Conservation (phyloP, 2,113 vertebrate species). For the Regulus satrapa region DNA sequence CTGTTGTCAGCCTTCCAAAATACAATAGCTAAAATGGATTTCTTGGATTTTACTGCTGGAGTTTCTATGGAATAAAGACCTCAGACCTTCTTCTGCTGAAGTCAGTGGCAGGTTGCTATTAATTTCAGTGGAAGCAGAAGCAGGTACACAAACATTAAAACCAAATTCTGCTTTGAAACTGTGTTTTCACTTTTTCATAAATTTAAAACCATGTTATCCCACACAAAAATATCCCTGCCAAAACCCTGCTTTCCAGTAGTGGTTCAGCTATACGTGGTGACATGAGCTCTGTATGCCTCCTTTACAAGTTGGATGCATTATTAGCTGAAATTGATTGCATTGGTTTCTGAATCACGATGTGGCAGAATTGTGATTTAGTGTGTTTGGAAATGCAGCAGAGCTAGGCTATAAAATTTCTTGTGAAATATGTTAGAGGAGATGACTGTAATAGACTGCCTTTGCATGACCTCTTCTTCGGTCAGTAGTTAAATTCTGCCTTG, state of each 20-base stretch:
- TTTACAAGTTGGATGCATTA: not conserved
- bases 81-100: not conserved
- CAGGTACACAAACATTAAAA: not conserved
- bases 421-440: not conserved
- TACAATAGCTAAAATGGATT: conserved; percentile 17
- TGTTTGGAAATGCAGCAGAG: not conserved
- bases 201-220: not conserved
- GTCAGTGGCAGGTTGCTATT: not conserved
- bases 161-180: not conserved
- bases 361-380: not conserved
- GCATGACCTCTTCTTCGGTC: not conserved
- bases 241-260: not conserved
- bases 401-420: not conserved
- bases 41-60: not conserved
- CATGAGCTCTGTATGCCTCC: not conserved
- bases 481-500: not conserved
- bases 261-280: not conserved
- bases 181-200: not conserved
- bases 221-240: not conserved
- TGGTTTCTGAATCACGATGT: not conserved
- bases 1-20: conserved; percentile 41
- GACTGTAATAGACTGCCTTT: not conserved
- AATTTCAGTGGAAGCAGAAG: not conserved
- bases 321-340: not conserved
- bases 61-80: not conserved